Evolutionary conservation across 2,888 invertebrate genomes (phyloP), one percentile per base, ranked within the genome.

Genomic region (Zele albiditarsus): DNA sequence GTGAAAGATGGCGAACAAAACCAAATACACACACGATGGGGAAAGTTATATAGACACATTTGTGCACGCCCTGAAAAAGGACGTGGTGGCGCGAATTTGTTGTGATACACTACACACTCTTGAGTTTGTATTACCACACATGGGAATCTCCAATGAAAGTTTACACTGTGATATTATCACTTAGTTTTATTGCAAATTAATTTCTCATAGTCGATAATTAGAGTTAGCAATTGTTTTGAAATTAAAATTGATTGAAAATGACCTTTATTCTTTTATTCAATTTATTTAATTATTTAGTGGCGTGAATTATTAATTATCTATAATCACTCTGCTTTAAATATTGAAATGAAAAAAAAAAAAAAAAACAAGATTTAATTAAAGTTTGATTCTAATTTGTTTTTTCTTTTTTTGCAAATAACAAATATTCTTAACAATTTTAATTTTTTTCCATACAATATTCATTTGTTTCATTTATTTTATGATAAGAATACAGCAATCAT

Each of bases 251-350:
- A 38, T 38, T 4, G 38, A 12, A 38, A 38, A 38, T 38, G 2
- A 12, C 12, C 12, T 38, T 4, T 31, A 6, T 31, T 31, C 31
- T 31, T 31, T 8, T 31, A 31, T 8, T 38, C 10, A 5, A 38
- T 38, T 38, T 38, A 38, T 38, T 12, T 38, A 38, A 10, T 8
- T 38, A 10, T 38, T 38, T 8, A 38, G 12, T 38, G 12, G 8
- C 5, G 1, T 0, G 5, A 23, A 20, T 20, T 53, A 53, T 60
- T 27, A 27, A 27, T 60, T 60, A 28, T 10, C 25, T 10, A 60
- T 25, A 2, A 23, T 53, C n/a, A 53, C n/a, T 57, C n/a, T 42
- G 14, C 53, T 70, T 74, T 6, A 42, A 65, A 60, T 46, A 66
- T 27, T n/a, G 27, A 65, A 14, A 58, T 27, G 53, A 63, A 68